phyloP scores from a whole-genome alignment of 1,140 invertebrate genomes.

The Tyrophagus putrescentiae region DNA sequence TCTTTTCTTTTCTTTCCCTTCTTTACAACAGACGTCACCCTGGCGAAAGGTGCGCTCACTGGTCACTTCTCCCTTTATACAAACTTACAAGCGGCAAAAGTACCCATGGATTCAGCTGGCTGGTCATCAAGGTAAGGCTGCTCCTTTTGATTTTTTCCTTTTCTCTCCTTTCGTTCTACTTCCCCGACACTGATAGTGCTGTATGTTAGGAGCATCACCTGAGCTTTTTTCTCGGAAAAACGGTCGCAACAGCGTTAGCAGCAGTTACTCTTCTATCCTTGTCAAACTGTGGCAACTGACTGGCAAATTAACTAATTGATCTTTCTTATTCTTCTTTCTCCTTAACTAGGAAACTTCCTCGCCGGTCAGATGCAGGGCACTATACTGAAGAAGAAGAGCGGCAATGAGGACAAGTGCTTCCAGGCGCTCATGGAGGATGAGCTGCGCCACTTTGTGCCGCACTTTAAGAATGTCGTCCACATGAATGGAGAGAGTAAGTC shows the following conservation, averaged over 20 bases:
- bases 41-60: conserved; percentile 84
- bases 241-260: too few relatives aligned
- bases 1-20: neutral
- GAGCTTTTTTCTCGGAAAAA: too few relatives aligned
- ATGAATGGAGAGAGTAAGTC: conserved; percentile 63
- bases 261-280: too few relatives aligned
- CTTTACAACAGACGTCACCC: conserved; percentile 56
- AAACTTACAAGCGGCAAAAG: conserved; percentile 83
- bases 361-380: conserved; percentile 78
- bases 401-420: conserved; percentile 63
- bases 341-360: conserved; percentile 63
- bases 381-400: conserved; percentile 78
- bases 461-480: conserved; percentile 64
- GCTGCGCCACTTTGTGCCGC: conserved; percentile 69
- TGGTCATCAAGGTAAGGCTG: conserved; percentile 55
- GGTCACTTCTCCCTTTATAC: conserved; percentile 84
- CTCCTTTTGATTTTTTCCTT: neutral
- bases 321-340: neutral
- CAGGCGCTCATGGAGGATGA: conserved; percentile 65
- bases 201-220: too few relatives aligned
- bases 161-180: neutral
- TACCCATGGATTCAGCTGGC: conserved; percentile 92
- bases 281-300: too few relatives aligned
- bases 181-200: too few relatives aligned
- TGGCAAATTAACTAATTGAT: too few relatives aligned